Evolutionary conservation across 2,113 vertebrate species (phyloP), one percentile per base, ranked within the genome.

Genomic region (Thalassarche chlororhynchos): DNA sequence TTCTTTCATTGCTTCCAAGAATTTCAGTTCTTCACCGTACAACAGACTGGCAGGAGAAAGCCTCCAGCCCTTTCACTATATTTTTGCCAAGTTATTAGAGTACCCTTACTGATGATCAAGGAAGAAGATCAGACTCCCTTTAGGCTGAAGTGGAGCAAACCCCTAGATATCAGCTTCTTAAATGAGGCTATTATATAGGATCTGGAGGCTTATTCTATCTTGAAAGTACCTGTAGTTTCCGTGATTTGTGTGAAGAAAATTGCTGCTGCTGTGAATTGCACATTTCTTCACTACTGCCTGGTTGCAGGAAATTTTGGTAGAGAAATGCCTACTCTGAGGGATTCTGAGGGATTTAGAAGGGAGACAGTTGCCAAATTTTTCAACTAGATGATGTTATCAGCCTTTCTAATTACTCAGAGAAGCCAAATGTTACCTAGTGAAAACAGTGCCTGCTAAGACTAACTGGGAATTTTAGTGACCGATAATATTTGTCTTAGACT

Each of bases 161-260:
- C 14, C 7, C 36, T 85, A 47, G 61, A 79, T 66, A 70, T 18
- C 28, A 83, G 3, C 14, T 88, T 71, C 70, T 88, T 75, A 79
- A 93, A 79, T 93, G 5, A 82, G 61, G 66, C 40, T 70, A 15
- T 55, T 82, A 31, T 58, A 62, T 17, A 66, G 32, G 28, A 62
- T 85, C 47, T 90, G 25, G 74, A 90, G 61, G 32, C 12, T 71
- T 79, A 79, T 19, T 66, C 15, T 76, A 3, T 34, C 62, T 83
- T 92, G 75, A 71, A 93, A 71, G 52, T 23, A 51, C 8, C 12
- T 51, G 42, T 32, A 82, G 51, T 31, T 88, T 93, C 46, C 71
- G 83, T 64, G 75, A 87, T 82, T 62, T 95, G 19, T 83, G n/a
- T 66, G 69, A 92, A 85, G 42, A 82, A 93, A 92, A 92, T 55